phyloP scores from a whole-genome alignment of 2,797 vertebrate genomes.

The Pteronotus mesoamericanus region DNA sequence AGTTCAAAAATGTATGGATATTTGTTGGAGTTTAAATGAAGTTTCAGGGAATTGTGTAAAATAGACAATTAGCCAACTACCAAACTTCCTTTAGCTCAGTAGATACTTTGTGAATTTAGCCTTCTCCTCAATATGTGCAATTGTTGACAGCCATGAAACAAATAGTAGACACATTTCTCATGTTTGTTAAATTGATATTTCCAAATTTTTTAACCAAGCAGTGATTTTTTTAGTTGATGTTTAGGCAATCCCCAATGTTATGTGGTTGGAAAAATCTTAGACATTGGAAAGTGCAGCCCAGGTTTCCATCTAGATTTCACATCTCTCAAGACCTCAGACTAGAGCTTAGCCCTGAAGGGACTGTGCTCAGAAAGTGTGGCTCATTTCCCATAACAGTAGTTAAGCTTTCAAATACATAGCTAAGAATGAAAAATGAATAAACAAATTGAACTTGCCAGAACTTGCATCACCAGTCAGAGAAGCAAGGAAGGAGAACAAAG shows the following conservation, averaged over 20 bases:
- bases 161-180: background rate
- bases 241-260: background rate
- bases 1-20: background rate
- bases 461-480: slow-evolving; percentile 49
- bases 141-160: slow-evolving; percentile 17
- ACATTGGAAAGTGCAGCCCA: background rate
- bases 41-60: background rate
- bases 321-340: background rate
- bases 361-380: slow-evolving; percentile 22
- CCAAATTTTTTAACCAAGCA: background rate
- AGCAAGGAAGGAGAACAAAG: slow-evolving; percentile 44
- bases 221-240: background rate
- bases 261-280: slow-evolving; percentile 26
- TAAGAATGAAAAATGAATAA: slow-evolving; percentile 76
- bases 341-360: background rate
- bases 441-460: slow-evolving; percentile 73
- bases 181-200: background rate
- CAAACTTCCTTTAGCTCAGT: background rate
- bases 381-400: slow-evolving; percentile 62
- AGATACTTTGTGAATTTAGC: background rate
- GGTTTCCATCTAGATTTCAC: slow-evolving; percentile 32
- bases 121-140: slow-evolving; percentile 28
- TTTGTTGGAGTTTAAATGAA: slow-evolving; percentile 37
- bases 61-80: background rate
- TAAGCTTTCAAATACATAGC: slow-evolving; percentile 60